Evolutionary conservation across 2,113 vertebrate genomes (phyloP), one percentile per base, ranked within the genome.

Genomic region (Solea senegalensis): DNA sequence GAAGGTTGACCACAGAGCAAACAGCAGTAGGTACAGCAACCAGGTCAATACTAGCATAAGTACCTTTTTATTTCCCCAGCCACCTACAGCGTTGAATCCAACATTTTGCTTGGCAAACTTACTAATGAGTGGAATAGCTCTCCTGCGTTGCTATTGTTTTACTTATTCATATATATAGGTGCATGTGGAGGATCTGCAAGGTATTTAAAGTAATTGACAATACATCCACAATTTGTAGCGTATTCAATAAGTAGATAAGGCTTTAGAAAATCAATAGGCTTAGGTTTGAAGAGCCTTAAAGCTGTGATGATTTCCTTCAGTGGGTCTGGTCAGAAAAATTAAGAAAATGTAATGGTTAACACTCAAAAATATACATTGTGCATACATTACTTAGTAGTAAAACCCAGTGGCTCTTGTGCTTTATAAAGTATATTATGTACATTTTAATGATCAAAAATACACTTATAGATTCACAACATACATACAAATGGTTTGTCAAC

Each of bases 61-160:
- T 87, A 89, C 91, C 88, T 89, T 88, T 54, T 90, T 89, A 92
- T 93, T 93, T 93, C 91, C 92, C 91, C 58, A 84, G 89, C 76
- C 84, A 81, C 90, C 86, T 67, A 77, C 80, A 71, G 74, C 53
- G 78, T 88, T 73, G 83, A 88, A 90, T 86, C 84, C 80, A 70
- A 66, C 87, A 84, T 90, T 92, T 91, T 91, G 89, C 89, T 83
- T 85, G 82, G 90, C 81, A 92, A 92, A 93, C 87, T 72, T 82
- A 86, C 89, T 86, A 92, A 92, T 89, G 88, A 91, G 86, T 77
- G 71, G 52, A 68, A 68, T 44, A 73, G 75, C 78, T 73, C 75
- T 72, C 43, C 43, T 55, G 69, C 62, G 72, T 80, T 55, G 74
- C 67, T 72, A 72, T 67, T 77, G 60, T 86, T 84, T 83, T 85